A percentile compares a stretch with the other conserved stretches of the same genome.
Conservation (phyloP, 2,797 vertebrate genomes). For the Crax fasciolata region DNA sequence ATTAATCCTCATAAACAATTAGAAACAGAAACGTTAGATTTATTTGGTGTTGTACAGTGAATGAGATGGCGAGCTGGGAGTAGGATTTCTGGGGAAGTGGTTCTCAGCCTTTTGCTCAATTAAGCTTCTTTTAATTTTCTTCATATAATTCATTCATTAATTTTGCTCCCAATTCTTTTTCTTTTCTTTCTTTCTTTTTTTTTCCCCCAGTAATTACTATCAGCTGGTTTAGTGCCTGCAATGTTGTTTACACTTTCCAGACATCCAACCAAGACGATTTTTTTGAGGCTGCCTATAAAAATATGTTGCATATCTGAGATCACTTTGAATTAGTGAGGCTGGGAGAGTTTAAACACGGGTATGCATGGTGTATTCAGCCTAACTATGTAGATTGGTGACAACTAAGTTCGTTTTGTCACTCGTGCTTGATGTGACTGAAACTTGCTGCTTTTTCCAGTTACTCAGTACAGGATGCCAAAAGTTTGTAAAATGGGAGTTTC, state of each 20-base stretch:
- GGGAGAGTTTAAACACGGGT: background rate
- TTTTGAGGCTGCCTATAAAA: conserved; percentile 31
- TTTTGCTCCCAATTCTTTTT: background rate
- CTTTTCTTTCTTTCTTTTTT: background rate
- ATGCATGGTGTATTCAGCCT: background rate
- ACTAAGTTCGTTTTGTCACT: background rate
- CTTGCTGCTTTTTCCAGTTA: background rate
- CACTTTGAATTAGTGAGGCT: background rate
- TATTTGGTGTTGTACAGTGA: background rate
- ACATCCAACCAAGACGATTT: conserved; percentile 1
- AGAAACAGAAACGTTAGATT: background rate
- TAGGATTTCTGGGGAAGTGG: background rate
- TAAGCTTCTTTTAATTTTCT: background rate
- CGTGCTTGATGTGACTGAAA: background rate
- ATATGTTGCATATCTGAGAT: background rate
- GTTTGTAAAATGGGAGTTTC: background rate
- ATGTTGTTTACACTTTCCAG: background rate
- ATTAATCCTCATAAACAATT: background rate
- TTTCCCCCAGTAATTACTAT: background rate
- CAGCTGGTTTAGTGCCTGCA: background rate
- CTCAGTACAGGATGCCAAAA: background rate
- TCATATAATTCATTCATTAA: background rate
- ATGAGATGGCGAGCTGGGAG: background rate
- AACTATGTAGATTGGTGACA: background rate
- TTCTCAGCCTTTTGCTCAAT: background rate